A percentile compares a stretch with the other conserved stretches of the same genome.
Evolutionary conservation across 2,113 vertebrate species (phyloP).

Genomic region (Oreotrochilus melanogaster): DNA sequence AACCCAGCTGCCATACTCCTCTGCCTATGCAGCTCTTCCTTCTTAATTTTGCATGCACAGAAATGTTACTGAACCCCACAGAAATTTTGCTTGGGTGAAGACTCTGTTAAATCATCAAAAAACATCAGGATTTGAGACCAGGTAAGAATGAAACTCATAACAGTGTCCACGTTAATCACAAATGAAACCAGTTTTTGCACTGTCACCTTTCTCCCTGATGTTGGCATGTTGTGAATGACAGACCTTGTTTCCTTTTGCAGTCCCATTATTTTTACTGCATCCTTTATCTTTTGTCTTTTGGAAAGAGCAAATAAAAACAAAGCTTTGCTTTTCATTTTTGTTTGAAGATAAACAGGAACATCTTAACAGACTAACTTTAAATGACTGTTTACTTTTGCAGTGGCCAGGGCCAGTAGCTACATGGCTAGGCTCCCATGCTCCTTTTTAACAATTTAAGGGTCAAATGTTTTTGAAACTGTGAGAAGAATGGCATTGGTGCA

Average conservation of each 20-base stretch:
- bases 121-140: neutral
- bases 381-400: slow-evolving; percentile 19
- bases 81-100: neutral
- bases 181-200: neutral
- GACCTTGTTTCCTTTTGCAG: neutral
- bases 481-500: neutral
- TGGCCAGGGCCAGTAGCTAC: neutral
- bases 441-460: neutral
- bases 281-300: slow-evolving; percentile 7
- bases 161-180: neutral
- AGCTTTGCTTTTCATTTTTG: slow-evolving; percentile 8
- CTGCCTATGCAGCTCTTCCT: neutral
- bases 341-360: neutral
- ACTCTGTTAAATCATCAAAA: neutral
- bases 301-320: slow-evolving; percentile 29
- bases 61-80: neutral
- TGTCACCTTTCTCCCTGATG: neutral
- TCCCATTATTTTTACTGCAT: slow-evolving; percentile 5
- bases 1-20: neutral
- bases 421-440: neutral
- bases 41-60: neutral
- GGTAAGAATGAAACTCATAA: neutral
- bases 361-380: slow-evolving; percentile 14
- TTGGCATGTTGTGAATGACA: neutral
- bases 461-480: neutral